Conservation (phyloP, 2,888 invertebrate species). For the Agrochola lychnidis region DNA sequence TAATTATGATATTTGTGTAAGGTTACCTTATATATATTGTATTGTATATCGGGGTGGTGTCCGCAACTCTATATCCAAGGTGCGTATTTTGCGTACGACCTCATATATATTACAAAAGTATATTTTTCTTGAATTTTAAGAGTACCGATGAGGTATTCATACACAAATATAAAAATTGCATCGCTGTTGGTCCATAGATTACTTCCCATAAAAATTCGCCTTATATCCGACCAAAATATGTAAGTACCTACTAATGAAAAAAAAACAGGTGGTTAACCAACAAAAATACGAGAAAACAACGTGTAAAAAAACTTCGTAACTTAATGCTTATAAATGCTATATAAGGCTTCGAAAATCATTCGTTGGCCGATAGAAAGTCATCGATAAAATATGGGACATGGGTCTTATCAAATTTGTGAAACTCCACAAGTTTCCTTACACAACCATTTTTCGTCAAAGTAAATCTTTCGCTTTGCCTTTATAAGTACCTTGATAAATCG, state of each 20-base stretch:
- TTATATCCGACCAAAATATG: background rate
- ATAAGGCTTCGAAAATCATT: slow-evolving; percentile 34
- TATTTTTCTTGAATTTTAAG: too few species aligned
- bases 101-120: too few species aligned
- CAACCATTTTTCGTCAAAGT: slow-evolving; percentile 29
- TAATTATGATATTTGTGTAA: background rate
- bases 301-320: background rate
- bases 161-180: background rate
- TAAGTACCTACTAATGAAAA: too few species aligned
- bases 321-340: background rate
- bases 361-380: background rate
- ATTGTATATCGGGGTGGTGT: too few species aligned
- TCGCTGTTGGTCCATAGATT: background rate
- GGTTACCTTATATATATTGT: background rate
- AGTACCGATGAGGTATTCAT: background rate
- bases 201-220: background rate
- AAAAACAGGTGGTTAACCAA: background rate
- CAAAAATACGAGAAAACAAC: background rate
- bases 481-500: slow-evolving; percentile 49
- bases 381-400: slow-evolving; percentile 3
- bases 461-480: slow-evolving; percentile 46
- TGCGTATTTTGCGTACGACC: too few species aligned
- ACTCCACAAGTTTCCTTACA: slow-evolving; percentile 21
- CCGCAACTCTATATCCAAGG: too few species aligned
- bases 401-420: slow-evolving; percentile 6